Conservation (phyloP, 2,797 vertebrate genomes). For the Sylvilagus floridanus region DNA sequence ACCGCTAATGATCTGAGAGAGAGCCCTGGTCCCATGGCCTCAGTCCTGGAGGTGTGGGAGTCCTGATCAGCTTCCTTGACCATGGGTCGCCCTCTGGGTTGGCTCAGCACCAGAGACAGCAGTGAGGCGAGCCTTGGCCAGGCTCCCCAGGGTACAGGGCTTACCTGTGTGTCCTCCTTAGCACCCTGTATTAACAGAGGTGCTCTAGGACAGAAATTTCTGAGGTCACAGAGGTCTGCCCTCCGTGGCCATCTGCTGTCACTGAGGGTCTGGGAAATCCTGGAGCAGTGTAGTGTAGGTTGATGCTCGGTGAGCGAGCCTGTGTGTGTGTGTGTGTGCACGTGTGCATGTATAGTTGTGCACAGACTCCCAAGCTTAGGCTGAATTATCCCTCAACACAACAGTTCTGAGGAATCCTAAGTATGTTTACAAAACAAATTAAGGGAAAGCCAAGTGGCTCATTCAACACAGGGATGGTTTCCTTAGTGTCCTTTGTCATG, state of each 20-base stretch:
- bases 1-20: neutral
- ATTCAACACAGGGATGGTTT: neutral
- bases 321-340: neutral
- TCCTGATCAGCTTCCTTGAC: neutral
- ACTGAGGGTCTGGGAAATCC: neutral
- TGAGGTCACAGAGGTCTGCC: neutral
- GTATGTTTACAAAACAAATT: neutral
- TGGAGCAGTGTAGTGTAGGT: neutral
- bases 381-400: neutral
- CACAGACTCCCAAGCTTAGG: neutral
- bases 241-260: neutral
- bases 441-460: neutral
- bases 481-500: slow-evolving; percentile 55
- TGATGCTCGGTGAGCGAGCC: neutral
- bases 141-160: neutral
- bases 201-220: neutral
- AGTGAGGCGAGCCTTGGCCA: neutral
- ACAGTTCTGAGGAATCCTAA: neutral
- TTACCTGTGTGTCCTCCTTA: neutral
- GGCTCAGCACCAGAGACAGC: neutral
- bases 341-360: neutral
- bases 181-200: neutral
- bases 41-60: neutral
- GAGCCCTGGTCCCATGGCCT: neutral
- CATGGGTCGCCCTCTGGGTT: too few relatives aligned